Conservation (phyloP, 2,113 vertebrate genomes). For the Paracanthobrama guichenoti region DNA sequence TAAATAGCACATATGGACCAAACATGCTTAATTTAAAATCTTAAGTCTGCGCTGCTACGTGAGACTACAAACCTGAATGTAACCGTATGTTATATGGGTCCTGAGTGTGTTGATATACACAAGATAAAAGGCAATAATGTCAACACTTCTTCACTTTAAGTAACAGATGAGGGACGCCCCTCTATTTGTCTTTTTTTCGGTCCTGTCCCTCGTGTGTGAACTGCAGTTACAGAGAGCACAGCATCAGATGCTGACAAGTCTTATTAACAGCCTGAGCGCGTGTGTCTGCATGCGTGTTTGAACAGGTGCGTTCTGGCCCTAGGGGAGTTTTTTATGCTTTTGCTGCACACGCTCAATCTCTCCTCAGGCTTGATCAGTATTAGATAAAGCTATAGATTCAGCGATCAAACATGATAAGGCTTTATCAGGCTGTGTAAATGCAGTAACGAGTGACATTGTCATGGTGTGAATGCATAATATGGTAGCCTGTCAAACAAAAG, state of each 20-base stretch:
- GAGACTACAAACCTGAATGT: background rate
- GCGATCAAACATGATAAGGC: constrained; percentile 16
- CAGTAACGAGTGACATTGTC: background rate
- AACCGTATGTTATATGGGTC: constrained; percentile 21
- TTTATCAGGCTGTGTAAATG: background rate
- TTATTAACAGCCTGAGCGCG: constrained; percentile 51
- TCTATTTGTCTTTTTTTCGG: constrained; percentile 19
- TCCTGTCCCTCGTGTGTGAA: constrained; percentile 27
- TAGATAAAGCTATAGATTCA: constrained; percentile 13
- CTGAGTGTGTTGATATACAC: constrained; percentile 30
- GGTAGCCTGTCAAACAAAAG: background rate
- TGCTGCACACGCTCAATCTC: constrained; percentile 44
- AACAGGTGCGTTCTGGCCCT: constrained; percentile 65
- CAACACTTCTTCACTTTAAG: constrained; percentile 32
- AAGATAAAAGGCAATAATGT: constrained; percentile 40
- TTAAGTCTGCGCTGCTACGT: background rate
- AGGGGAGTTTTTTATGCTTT: constrained; percentile 31
- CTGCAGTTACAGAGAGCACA: constrained; percentile 40
- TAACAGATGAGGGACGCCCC: constrained; percentile 20
- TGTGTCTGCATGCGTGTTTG: constrained; percentile 58
- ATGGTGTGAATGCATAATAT: background rate
- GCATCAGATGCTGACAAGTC: constrained; percentile 51
- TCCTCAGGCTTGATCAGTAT: constrained; percentile 39
- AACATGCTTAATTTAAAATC: background rate
- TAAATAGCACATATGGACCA: background rate